These are phyloP conservation scores for Chrysemys picta DNA, from an alignment of 2,113 vertebrate genomes.

Conservation along the genomic window DNA sequence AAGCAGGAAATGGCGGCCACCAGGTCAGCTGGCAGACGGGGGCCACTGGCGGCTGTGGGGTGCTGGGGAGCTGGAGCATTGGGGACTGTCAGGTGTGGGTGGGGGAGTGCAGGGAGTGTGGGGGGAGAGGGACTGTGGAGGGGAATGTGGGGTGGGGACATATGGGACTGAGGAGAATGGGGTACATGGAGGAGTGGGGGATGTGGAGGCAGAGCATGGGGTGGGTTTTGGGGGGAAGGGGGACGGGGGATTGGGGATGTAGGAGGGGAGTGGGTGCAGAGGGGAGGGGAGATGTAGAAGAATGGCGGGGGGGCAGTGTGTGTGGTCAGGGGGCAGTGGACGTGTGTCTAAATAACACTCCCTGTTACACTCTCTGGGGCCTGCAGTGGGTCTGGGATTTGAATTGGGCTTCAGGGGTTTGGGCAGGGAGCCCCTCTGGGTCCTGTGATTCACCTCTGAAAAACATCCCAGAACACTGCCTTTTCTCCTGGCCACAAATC, in stretches of 20 bases:
- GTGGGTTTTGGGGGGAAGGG: not conserved
- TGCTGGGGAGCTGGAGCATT: not conserved
- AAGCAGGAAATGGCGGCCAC: constrained; percentile 77
- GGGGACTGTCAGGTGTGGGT: not conserved
- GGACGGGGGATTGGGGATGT: not conserved
- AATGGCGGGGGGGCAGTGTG: not conserved
- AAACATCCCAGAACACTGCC: not conserved
- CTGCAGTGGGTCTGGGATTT: not conserved
- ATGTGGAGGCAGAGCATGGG: not conserved
- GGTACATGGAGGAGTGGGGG: not conserved
- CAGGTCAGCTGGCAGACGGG: constrained; percentile 68
- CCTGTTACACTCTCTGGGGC: not conserved
- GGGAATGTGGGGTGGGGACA: no score
- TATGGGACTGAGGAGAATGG: no score
- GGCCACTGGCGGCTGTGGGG: not conserved
- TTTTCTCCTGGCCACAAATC: not conserved
- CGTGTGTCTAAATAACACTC: not conserved
- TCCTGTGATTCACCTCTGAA: not conserved
- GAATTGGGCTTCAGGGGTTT: not conserved
- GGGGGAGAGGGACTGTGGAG: not conserved
- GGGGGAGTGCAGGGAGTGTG: not conserved
- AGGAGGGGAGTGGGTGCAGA: not conserved
- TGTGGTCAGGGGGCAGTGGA: not conserved
- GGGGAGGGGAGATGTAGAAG: not conserved
- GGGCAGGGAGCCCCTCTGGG: not conserved